A percentile compares a stretch with the other conserved stretches of the same genome.
phyloP scores from a whole-genome alignment of 2,113 vertebrate genomes.

The Aphelocoma coerulescens region DNA sequence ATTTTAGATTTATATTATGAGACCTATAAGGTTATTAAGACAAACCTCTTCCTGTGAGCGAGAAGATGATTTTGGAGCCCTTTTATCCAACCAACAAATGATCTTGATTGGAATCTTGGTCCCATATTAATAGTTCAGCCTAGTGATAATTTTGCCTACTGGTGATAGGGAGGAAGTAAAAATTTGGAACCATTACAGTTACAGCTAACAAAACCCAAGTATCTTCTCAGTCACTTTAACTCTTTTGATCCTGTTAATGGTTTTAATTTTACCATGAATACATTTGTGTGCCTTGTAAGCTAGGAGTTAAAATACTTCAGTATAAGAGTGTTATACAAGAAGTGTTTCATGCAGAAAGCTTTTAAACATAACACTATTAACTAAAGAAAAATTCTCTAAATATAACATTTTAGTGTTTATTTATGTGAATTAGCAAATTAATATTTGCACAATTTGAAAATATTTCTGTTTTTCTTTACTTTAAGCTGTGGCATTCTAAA shows the following conservation, averaged over 20 bases:
- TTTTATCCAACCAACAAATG: not conserved
- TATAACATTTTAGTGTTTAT: not conserved
- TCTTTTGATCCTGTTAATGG: not conserved
- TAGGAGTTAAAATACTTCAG: not conserved
- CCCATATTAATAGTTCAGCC: not conserved
- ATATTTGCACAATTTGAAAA: not conserved
- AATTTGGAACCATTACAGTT: not conserved
- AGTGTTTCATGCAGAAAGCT: not conserved
- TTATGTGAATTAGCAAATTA: not conserved
- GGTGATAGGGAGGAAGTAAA: not conserved
- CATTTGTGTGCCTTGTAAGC: not conserved
- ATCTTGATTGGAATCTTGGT: slow-evolving; percentile 5
- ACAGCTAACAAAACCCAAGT: not conserved
- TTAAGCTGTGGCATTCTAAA: not conserved
- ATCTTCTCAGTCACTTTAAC: not conserved
- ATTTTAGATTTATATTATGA: slow-evolving; percentile 22
- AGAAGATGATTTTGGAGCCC: slow-evolving; percentile 6
- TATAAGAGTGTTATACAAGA: not conserved
- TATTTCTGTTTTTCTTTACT: not conserved
- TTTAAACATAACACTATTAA: not conserved
- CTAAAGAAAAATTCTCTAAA: not conserved
- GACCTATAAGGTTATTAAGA: not conserved
- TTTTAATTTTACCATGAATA: not conserved
- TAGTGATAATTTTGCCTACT: not conserved
- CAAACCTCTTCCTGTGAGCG: not conserved